Evolutionary conservation across 2,888 invertebrate genomes (phyloP), one percentile per base, ranked within the genome.

Genomic region (Bombylius major): DNA sequence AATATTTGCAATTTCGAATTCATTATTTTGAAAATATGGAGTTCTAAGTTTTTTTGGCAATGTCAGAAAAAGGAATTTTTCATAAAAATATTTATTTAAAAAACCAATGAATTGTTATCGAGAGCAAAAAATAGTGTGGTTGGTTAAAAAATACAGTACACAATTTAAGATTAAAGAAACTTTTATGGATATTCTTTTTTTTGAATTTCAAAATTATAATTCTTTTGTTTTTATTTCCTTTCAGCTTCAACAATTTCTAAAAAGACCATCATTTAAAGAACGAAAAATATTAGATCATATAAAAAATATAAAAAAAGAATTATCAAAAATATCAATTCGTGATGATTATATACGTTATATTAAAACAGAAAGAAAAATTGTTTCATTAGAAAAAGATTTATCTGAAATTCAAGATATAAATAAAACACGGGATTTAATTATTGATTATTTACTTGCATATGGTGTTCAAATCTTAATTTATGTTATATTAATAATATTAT

Each of bases 401-500:
- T 51, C 51, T 9, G 11, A 49, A 13, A 32, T 50, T 8, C 52
- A 57, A 31, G 9, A 23, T 1, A 9, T 49, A 2, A 55, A 58
- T 14, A 48, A 47, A 8, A 50, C 46, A 1, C 36, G 53, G 9
- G 52, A 56, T 31, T 33, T 59, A 1, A 52, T 56, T 14, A 54
- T 58, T 5, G 54, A 59, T 36, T 60, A 57, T 45, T 57, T 52
- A 13, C 60, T 65, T 4, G 66, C 65, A 50, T 79, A 77, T 65
- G 73, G 67, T 3, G 58, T 72, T 5, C 75, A 75, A 62, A 62
- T 68, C 2, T 5, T 76, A 1, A 62, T 77, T 7, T 65, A 70
- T 5, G 11, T 75, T 3, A 50, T 69, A 4, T 64, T 79, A 5
- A 50, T 77, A 3, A 55, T 69, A 2, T 64, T 77, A 23, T 72